Percentiles rank a stretch among this genome's conserved stretches.
phyloP scores from a whole-genome alignment of 2,888 invertebrate species.

The Agonopterix arenella region DNA sequence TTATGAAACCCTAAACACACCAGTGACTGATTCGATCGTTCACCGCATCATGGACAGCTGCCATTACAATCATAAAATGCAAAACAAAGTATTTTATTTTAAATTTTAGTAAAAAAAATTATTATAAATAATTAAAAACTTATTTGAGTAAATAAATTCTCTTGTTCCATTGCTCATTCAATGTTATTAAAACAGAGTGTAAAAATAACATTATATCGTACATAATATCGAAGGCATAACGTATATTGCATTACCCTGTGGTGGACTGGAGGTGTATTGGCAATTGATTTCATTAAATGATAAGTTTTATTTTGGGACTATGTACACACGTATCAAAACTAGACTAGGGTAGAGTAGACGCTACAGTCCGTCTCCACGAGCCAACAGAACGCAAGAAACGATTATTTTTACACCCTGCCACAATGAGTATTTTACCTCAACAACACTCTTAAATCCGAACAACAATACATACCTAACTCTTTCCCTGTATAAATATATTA shows the following conservation, averaged over 20 bases:
- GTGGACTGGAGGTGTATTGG: conserved; percentile 19
- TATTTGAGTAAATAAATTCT: conserved; percentile 76
- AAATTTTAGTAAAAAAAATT: conserved; percentile 61
- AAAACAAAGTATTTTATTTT: conserved; percentile 62
- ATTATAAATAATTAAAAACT: conserved; percentile 68
- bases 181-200: conserved; percentile 67
- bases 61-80: conserved; percentile 72
- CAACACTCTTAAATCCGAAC: conserved; percentile 69
- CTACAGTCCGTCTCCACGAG: neutral
- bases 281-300: conserved; percentile 13
- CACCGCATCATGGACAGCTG: conserved; percentile 69
- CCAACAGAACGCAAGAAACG: conserved; percentile 13
- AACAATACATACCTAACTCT: conserved; percentile 72
- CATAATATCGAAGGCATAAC: conserved; percentile 11
- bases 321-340: conserved; percentile 33
- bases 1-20: conserved; percentile 61
- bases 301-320: conserved; percentile 15
- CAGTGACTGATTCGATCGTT: conserved; percentile 55
- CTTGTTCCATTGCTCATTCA: conserved; percentile 75
- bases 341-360: conserved; percentile 23
- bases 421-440: conserved; percentile 72
- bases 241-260: conserved; percentile 23
- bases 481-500: conserved; percentile 76
- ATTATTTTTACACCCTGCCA: conserved; percentile 67
- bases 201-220: conserved; percentile 47